Evolutionary conservation across 2,888 invertebrate genomes (phyloP), one percentile per base, ranked within the genome.

Genomic region (Lamproptera curius): DNA sequence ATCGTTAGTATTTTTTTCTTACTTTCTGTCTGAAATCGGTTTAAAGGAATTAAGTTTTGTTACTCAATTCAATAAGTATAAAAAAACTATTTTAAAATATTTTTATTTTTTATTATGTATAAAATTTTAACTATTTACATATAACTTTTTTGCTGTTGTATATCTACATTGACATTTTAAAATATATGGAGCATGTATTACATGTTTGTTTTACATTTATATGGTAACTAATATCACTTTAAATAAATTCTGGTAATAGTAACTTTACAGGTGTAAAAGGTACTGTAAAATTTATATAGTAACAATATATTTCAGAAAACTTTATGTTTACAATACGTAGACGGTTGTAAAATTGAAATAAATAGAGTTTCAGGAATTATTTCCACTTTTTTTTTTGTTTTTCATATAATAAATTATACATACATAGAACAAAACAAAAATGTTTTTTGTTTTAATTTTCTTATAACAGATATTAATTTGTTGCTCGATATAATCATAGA

Each of bases 201-300:
- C 56, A 59, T 51, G 51, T 55, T 50, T 48, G n/a, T 49, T 45
- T 57, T 23, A 54, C 56, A 55, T 40, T 67, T 62, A 71, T 81
- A 83, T 73, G 84, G 84, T 85, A 86, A 85, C 86, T 84, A 78
- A 78, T 85, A 86, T 86, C 85, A 85, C 85, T 70, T 63, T 70
- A 65, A 67, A 75, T 74, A 57, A 35, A 37, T 37, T 55, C 41
- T 35, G 39, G 47, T 53, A 51, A 50, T 43, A 50, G 53, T 52
- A 57, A 56, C 48, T 46, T 46, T 35, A 44, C n/a, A 48, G 38
- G 28, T 37, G n/a, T n/a, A n/a, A n/a, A n/a, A n/a, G n/a, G n/a
- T n/a, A n/a, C n/a, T n/a, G n/a, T n/a, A n/a, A n/a, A n/a, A n/a
- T n/a, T n/a, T n/a, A n/a, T n/a, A n/a, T n/a, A n/a, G n/a, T n/a